These are phyloP conservation scores for Mesembrinibis cayennensis DNA, from an alignment of 2,113 vertebrate species.

Conservation along the genomic window DNA sequence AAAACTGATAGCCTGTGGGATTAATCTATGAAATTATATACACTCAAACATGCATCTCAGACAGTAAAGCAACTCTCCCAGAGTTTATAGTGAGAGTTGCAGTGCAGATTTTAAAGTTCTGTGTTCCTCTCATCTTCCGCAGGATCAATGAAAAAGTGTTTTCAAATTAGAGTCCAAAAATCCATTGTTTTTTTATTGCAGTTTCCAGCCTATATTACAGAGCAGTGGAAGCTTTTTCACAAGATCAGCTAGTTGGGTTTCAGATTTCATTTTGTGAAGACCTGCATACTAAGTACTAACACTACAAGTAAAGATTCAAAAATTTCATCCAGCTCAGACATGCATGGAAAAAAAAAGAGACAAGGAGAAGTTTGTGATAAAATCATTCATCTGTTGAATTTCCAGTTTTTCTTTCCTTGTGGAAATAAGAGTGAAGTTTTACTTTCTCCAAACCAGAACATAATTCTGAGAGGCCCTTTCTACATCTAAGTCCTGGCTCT, in stretches of 20 bases:
- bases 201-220: not conserved
- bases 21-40: conserved; percentile 27
- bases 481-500: not conserved
- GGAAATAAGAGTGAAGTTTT: not conserved
- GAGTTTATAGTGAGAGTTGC: not conserved
- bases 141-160: not conserved
- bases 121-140: not conserved
- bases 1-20: not conserved
- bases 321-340: not conserved
- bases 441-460: not conserved
- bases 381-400: not conserved
- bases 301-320: not conserved
- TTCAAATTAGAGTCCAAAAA: not conserved
- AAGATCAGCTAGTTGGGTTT: not conserved
- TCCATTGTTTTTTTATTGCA: not conserved
- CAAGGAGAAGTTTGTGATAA: not conserved
- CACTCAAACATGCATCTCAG: not conserved
- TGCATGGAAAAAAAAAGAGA: not conserved
- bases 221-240: not conserved
- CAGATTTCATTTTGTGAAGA: not conserved
- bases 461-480: not conserved
- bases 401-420: not conserved
- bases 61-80: not conserved
- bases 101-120: not conserved
- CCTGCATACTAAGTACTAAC: not conserved